These are phyloP conservation scores for Pogonus chalceus DNA, from an alignment of 1,140 invertebrate species.

Conservation along the genomic window DNA sequence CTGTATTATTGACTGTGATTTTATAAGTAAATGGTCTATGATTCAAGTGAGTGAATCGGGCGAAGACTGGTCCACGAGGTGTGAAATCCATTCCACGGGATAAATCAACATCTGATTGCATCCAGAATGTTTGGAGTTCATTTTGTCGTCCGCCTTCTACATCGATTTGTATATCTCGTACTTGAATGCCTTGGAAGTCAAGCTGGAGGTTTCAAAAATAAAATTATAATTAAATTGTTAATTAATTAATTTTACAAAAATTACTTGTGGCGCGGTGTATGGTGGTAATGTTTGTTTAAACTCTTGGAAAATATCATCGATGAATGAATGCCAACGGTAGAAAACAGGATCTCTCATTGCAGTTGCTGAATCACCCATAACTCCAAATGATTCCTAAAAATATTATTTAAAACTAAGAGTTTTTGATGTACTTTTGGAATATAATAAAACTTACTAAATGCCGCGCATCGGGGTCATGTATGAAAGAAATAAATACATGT, in stretches of 20 bases:
- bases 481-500: constrained; percentile 51
- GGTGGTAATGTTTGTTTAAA: constrained; percentile 59
- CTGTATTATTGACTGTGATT: constrained; percentile 53
- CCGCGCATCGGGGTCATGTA: constrained; percentile 62
- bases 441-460: constrained; percentile 42
- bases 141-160: constrained; percentile 41
- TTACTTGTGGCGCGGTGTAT: constrained; percentile 48
- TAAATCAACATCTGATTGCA: constrained; percentile 61
- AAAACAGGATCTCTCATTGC: constrained; percentile 77
- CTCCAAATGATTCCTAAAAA: constrained; percentile 47
- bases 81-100: constrained; percentile 67
- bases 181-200: constrained; percentile 49
- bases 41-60: constrained; percentile 61
- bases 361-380: constrained; percentile 52
- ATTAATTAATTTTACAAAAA: constrained; percentile 30
- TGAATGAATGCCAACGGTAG: constrained; percentile 72
- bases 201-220: constrained; percentile 37
- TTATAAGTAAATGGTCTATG: constrained; percentile 57
- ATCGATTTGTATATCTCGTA: constrained; percentile 42
- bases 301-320: constrained; percentile 69
- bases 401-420: constrained; percentile 3
- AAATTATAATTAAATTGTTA: neutral
- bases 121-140: constrained; percentile 56
- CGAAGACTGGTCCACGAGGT: constrained; percentile 56
- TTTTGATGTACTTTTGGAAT: neutral